Base-by-base conservation (phyloP, 2,113 vertebrate genomes). In the Mellivora capensis region DNA sequence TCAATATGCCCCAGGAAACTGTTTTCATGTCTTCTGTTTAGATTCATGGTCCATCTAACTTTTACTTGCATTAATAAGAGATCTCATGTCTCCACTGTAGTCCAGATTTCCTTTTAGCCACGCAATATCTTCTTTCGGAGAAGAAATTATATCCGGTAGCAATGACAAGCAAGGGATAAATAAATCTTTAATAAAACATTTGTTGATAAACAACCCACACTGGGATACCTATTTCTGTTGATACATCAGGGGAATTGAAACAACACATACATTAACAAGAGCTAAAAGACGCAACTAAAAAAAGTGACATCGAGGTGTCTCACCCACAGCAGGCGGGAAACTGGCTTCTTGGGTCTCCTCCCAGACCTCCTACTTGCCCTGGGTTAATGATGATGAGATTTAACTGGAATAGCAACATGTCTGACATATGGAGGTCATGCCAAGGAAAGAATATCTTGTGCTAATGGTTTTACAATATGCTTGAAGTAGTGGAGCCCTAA, bases 331-430 rank as follows among this genome's bases (percentile, higher is more conserved):
- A 72, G 87, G 34, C 4, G 42, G 90, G 59, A 79, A 72, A 27
- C 34, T 44, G 27, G 47, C 42, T 86, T 82, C 49, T 17, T 21
- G 54, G 54, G 87, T 74, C 44, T 90, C 39, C 47, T 93, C 82
- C 34, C 34, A 42, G 91, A 34, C 37, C 61, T 93, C 52, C 76
- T 17, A 6, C 20, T 54, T 49, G 84, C 81, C 91, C 94, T 91
- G 90, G 97, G 95, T 97, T 96, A 98, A 93, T 85, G 83, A 89
- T 29, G 85, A 39, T 92, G 47, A 61, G 34, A n/a, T 96, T 96
- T 76, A 39, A 90, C 83, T 87, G 71, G 25, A 74, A 69, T 0
- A 85, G 85, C 90, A 85, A 86, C 72, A 81, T 93, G 59, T 86
- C 84, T 0, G 1, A 90, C 91, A 77, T 31, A 71, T n/a, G 76